Evolutionary conservation across 1,140 invertebrate species (phyloP).

Genomic region (Ceratosolen fusciceps): DNA sequence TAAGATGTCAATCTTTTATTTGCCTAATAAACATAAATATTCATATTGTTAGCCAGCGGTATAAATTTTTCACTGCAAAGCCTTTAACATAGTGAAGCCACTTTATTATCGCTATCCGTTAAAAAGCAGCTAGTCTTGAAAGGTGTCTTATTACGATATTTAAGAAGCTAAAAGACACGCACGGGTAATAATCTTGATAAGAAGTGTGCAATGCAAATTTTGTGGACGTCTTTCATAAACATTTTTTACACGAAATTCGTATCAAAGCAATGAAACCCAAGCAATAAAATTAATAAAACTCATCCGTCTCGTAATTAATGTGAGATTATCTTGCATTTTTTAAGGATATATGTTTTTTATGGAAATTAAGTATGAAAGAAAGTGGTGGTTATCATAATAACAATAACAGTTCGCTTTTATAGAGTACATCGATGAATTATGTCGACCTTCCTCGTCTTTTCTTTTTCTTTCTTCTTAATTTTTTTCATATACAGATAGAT

Average conservation of each 20-base stretch:
- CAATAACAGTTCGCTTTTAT: too few relatives aligned
- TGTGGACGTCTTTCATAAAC: not conserved
- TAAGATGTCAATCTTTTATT: slow-evolving; percentile 17
- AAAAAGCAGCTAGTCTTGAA: not conserved
- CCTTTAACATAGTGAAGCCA: not conserved
- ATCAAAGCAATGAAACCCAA: not conserved
- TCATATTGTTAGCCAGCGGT: not conserved
- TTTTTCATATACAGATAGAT: too few relatives aligned
- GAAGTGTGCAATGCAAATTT: not conserved
- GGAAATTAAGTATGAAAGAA: too few relatives aligned
- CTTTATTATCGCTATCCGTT: not conserved
- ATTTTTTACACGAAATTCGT: not conserved
- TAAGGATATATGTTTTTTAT: too few relatives aligned
- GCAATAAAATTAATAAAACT: not conserved
- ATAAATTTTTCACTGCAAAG: not conserved
- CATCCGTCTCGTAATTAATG: not conserved
- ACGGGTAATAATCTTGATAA: not conserved
- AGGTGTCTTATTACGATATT: slow-evolving; percentile 19
- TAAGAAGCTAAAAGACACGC: not conserved
- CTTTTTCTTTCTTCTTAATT: too few relatives aligned
- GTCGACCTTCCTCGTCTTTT: too few relatives aligned
- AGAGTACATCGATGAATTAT: too few relatives aligned
- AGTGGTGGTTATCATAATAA: too few relatives aligned
- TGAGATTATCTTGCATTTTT: too few relatives aligned
- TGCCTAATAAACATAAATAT: slow-evolving; percentile 22